phyloP scores from a whole-genome alignment of 2,888 invertebrate genomes.

The Epiblema foenella region DNA sequence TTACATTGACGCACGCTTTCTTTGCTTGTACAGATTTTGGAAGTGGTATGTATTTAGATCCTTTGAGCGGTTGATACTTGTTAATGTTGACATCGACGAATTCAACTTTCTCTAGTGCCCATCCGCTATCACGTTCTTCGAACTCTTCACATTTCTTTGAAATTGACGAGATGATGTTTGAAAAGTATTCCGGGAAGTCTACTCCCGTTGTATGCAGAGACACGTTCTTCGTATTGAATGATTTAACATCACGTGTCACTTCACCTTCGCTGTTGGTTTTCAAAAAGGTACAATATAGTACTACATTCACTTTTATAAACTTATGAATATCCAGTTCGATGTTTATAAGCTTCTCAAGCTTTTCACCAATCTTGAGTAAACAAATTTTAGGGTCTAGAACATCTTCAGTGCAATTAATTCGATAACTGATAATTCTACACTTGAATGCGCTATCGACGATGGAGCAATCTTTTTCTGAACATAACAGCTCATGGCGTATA shows the following conservation, averaged over 20 bases:
- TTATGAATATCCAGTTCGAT: background rate
- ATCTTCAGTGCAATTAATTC: background rate
- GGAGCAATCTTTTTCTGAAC: background rate
- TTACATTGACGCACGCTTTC: conserved; percentile 21
- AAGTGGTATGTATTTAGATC: background rate
- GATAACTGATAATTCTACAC: background rate
- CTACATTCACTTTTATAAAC: background rate
- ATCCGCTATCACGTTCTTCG: background rate
- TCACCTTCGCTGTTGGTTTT: background rate
- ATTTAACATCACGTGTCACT: background rate
- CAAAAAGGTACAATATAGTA: background rate
- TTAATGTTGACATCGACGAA: background rate
- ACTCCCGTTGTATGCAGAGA: background rate
- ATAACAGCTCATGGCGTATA: background rate
- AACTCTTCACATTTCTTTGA: background rate
- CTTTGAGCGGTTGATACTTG: background rate
- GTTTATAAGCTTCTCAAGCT: background rate
- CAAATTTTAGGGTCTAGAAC: background rate
- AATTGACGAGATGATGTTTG: background rate
- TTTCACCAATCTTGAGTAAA: background rate
- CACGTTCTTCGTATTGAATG: background rate
- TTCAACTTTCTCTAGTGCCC: background rate
- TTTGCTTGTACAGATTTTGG: conserved; percentile 1
- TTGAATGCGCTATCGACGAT: background rate
- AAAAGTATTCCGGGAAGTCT: background rate